Conservation (phyloP, 2,797 vertebrate genomes). For the Podarcis lilfordi region DNA sequence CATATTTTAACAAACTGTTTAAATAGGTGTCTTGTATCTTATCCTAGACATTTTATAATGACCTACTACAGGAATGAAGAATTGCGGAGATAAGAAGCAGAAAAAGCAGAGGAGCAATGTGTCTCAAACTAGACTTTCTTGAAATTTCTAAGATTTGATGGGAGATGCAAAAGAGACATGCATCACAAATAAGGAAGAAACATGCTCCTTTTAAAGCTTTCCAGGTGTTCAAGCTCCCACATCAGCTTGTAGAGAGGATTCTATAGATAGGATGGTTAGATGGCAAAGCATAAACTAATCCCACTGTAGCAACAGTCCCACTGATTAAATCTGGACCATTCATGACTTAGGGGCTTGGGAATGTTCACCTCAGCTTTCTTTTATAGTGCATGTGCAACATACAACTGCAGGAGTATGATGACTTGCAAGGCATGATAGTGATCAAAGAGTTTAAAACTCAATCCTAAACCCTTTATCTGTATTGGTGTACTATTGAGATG, state of each 20-base stretch:
- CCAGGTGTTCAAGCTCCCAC: constrained; percentile 62
- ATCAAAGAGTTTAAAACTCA: constrained; percentile 69
- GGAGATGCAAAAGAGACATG: constrained; percentile 73
- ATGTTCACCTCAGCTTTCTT: constrained; percentile 9
- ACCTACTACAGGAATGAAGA: not conserved
- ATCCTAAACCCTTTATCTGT: constrained; percentile 50
- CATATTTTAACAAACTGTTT: no score
- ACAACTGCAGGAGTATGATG: constrained; percentile 60
- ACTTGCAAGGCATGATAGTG: constrained; percentile 60
- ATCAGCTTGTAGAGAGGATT: constrained; percentile 8
- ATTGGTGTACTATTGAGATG: constrained; percentile 51
- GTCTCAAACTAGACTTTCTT: constrained; percentile 68
- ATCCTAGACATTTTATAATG: not conserved
- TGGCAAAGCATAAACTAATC: not conserved
- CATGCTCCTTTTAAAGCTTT: constrained; percentile 75
- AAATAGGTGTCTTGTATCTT: not conserved
- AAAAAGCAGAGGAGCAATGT: constrained; percentile 66
- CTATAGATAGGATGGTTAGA: not conserved
- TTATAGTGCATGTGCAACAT: constrained; percentile 51
- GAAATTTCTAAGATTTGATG: constrained; percentile 73
- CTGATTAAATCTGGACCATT: not conserved
- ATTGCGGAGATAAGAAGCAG: constrained; percentile 48
- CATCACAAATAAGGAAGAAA: constrained; percentile 77
- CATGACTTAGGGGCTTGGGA: not conserved
- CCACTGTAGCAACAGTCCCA: not conserved